A percentile compares a stretch with the other conserved stretches of the same genome.
Conservation (phyloP, 1,140 invertebrate genomes). For the Ips typographus region DNA sequence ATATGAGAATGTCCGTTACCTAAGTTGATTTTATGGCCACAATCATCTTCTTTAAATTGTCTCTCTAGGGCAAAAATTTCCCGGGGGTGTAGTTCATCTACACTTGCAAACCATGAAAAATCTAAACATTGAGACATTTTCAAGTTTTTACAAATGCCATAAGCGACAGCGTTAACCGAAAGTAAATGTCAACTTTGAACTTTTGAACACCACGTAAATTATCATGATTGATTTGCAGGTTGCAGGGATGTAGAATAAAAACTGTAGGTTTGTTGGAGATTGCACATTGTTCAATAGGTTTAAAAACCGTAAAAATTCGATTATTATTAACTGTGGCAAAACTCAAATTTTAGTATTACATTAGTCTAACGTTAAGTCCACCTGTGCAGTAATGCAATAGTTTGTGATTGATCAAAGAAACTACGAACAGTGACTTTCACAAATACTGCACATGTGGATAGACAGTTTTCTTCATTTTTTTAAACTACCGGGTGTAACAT, state of each 20-base stretch:
- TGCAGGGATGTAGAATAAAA: too few relatives aligned
- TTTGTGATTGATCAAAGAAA: background rate
- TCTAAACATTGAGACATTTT: too few relatives aligned
- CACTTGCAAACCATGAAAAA: constrained; percentile 13
- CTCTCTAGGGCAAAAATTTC: constrained; percentile 7
- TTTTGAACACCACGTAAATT: background rate
- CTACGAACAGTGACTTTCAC: background rate
- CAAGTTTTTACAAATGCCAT: too few relatives aligned
- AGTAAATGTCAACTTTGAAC: background rate
- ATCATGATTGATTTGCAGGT: too few relatives aligned
- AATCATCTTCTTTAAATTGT: constrained; percentile 19
- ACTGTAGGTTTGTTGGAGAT: too few relatives aligned
- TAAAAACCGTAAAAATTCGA: too few relatives aligned
- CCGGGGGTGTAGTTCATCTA: background rate
- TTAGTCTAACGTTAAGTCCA: too few relatives aligned
- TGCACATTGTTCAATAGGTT: too few relatives aligned
- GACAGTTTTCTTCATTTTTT: background rate
- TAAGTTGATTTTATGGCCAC: constrained; percentile 10
- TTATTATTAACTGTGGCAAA: too few relatives aligned
- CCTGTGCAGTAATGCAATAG: background rate
- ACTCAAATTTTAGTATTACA: too few relatives aligned
- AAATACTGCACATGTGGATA: background rate
- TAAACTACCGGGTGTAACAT: too few relatives aligned
- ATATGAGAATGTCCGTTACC: background rate
- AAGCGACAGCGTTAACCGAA: too few relatives aligned